Percentiles rank a stretch among this genome's conserved stretches.
These are phyloP conservation scores for Meleagris gallopavo DNA, from an alignment of 2,113 vertebrate species.

Conservation along the genomic window DNA sequence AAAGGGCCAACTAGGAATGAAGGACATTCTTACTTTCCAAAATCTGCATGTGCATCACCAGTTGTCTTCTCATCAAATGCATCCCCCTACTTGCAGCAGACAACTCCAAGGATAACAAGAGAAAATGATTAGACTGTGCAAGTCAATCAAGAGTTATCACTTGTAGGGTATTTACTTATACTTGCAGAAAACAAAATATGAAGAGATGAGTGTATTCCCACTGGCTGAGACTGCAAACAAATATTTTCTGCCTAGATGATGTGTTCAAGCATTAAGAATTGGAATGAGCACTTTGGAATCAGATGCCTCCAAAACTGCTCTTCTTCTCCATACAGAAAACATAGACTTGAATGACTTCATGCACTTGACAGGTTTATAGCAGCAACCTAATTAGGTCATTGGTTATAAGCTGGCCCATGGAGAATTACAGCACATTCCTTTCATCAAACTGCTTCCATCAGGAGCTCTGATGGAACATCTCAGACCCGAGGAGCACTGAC, in stretches of 20 bases:
- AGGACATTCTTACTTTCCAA: neutral
- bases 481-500: neutral
- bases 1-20: neutral
- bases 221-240: neutral
- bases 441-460: neutral
- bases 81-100: rapidly evolving
- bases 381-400: neutral
- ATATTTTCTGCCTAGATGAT: neutral
- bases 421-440: neutral
- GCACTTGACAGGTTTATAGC: neutral
- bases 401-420: neutral
- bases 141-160: rapidly evolving
- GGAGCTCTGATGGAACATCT: neutral
- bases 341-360: neutral
- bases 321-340: neutral
- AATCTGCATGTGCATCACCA: neutral
- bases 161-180: neutral
- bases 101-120: neutral
- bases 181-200: neutral
- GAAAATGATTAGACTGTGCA: neutral
- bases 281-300: neutral
- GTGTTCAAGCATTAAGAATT: neutral
- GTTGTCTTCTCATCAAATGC: neutral
- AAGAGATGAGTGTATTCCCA: neutral
- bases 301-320: neutral